phyloP scores from a whole-genome alignment of 2,888 invertebrate species.

The Drosophila peninsularis region DNA sequence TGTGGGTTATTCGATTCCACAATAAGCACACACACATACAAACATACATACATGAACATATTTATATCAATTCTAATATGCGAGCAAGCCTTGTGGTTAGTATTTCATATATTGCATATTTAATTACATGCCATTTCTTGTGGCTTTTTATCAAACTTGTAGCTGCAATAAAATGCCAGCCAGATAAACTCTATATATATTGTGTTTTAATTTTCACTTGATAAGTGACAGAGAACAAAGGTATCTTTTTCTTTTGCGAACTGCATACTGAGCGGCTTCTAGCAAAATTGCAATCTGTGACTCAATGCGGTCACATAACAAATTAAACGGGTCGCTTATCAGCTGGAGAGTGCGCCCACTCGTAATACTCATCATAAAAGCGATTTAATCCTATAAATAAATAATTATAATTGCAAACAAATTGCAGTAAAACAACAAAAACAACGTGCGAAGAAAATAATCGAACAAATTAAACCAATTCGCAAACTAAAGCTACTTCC shows the following conservation, averaged over 20 bases:
- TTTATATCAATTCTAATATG: slow-evolving; percentile 1
- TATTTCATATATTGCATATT: slow-evolving; percentile 1
- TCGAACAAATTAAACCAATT: not conserved
- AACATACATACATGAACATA: not conserved
- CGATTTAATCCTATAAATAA: slow-evolving; percentile 36
- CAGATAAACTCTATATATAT: slow-evolving; percentile 1
- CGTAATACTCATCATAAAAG: slow-evolving; percentile 28
- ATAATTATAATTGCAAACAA: slow-evolving; percentile 64
- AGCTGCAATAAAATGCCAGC: slow-evolving; percentile 2
- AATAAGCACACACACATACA: not conserved
- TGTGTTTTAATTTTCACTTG: not conserved
- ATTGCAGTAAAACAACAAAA: slow-evolving; percentile 46
- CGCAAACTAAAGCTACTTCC: not conserved
- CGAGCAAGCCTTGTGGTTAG: not conserved
- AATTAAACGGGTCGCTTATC: slow-evolving; percentile 29
- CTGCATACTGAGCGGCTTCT: slow-evolving; percentile 24
- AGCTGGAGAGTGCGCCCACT: slow-evolving; percentile 2
- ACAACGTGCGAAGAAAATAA: slow-evolving; percentile 3
- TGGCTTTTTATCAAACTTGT: not conserved
- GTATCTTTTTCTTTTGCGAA: not conserved
- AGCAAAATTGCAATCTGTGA: slow-evolving; percentile 28
- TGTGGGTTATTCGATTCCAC: slow-evolving; percentile 3
- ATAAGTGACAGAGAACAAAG: slow-evolving; percentile 23
- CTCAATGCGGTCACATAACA: slow-evolving; percentile 36
- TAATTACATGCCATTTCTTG: not conserved